Evolutionary conservation across 2,797 vertebrate species (phyloP).

Genomic region (Ceryle rudis): DNA sequence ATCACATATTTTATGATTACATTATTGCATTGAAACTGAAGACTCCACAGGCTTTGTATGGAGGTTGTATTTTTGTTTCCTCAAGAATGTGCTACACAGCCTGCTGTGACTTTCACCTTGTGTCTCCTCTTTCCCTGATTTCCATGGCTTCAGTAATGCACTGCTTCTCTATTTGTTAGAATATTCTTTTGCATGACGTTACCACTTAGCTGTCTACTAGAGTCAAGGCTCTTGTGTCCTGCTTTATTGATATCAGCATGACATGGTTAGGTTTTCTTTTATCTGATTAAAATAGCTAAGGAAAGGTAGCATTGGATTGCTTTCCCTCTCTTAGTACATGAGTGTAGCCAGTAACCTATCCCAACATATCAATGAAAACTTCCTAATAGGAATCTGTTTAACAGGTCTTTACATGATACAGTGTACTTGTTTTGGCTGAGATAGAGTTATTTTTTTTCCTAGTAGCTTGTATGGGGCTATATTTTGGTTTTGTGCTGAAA

Average conservation of each 20-base stretch:
- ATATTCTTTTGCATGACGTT: not conserved
- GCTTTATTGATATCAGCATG: not conserved
- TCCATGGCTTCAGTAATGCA: not conserved
- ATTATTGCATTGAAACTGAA: not conserved
- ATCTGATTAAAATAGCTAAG: not conserved
- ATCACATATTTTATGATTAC: not conserved
- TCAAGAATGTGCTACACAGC: rapidly evolving
- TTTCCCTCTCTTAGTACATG: not conserved
- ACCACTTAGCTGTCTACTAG: not conserved
- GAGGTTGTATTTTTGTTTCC: not conserved
- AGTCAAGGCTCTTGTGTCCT: not conserved
- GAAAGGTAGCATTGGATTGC: not conserved
- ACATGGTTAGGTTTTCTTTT: not conserved
- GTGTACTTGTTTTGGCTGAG: not conserved
- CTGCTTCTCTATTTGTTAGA: not conserved
- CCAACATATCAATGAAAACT: not conserved
- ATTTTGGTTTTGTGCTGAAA: too few relatives aligned
- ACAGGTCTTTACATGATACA: not conserved
- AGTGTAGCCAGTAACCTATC: not conserved
- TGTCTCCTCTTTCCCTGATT: not conserved
- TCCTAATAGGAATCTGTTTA: not conserved
- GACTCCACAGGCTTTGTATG: rapidly evolving
- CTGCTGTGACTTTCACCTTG: not conserved
- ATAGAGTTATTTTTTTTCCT: not conserved
- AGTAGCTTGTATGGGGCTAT: too few relatives aligned